Evolutionary conservation across 2,888 invertebrate species (phyloP).

Genomic region (Pandemis corylana): DNA sequence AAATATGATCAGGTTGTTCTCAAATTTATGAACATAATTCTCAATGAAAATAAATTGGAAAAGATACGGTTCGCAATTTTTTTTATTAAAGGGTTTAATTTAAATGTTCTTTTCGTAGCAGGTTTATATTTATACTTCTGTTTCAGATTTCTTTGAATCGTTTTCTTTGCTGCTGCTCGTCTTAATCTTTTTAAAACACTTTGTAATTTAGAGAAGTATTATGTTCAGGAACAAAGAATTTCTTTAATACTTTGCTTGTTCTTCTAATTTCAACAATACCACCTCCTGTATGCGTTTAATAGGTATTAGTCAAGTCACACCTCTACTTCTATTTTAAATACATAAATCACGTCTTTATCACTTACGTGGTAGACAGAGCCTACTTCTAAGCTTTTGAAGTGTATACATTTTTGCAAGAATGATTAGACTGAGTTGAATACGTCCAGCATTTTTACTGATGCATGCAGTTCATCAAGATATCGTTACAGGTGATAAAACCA

Average conservation of each 20-base stretch:
- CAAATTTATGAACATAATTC: slow-evolving; percentile 22
- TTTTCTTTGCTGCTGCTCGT: neutral
- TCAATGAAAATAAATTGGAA: slow-evolving; percentile 20
- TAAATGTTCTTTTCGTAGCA: slow-evolving; percentile 1
- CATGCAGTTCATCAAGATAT: no score
- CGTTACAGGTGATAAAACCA: no score
- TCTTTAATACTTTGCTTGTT: neutral
- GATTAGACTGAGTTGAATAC: neutral
- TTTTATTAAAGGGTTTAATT: slow-evolving; percentile 13
- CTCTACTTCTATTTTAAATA: no score
- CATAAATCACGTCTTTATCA: no score
- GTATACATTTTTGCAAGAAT: neutral
- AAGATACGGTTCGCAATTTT: slow-evolving; percentile 12
- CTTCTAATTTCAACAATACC: no score
- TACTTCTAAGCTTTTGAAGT: neutral
- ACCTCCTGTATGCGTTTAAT: no score
- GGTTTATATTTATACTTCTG: neutral
- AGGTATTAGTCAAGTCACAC: no score
- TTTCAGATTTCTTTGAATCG: neutral
- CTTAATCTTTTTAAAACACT: no score
- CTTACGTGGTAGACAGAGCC: no score
- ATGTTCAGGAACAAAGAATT: no score
- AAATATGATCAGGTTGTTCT: slow-evolving; percentile 14
- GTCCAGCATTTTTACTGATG: no score
- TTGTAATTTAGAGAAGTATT: neutral